Base-by-base conservation (phyloP, 1,140 invertebrate species). In the Drosophila burlai region DNA sequence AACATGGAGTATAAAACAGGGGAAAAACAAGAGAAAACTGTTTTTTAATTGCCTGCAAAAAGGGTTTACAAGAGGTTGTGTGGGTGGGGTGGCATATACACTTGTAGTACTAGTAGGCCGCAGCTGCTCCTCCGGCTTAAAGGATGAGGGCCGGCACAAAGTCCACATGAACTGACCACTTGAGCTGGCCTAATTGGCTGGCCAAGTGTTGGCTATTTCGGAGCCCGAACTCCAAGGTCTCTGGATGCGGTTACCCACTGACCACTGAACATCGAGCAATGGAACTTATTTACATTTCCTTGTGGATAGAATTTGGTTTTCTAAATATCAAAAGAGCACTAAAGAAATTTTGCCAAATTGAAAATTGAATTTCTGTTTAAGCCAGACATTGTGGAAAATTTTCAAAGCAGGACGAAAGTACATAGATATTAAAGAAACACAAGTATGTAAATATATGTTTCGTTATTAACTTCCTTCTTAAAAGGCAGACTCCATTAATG, bases 151-250 rank as follows among this genome's bases (percentile, higher is more conserved):
- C 38, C 18, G 38, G 67, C 47, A 18, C 31, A 55, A 57, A 57
- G 60, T 76, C 46, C 64, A 78, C 64, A 76, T 76, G 45, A 31
- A 76, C 72, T 78, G 63, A 58, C 77, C 81, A 84, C 81, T 89
- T 72, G 46, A 75, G 73, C 66, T 69, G 78, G 59, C 84, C 74
- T 90, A 89, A 89, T 89, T 89, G 85, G 85, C 60, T 65, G 76
- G 46, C 54, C 76, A 79, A 64, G 52, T 76, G 74, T 52, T 73
- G 69, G 67, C 29, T 61, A 73, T 73, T 73, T 73, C 21, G 67
- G 26, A 49, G 38, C 54, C 34, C 2, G 36, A 69, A 47, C 68
- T 49, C 18, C 65, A 59, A 50, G 66, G 38, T 26, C 38, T 45
- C 4, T 24, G 69, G 59, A 36, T 73, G 69, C 38, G 67, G 66